A percentile compares a stretch with the other conserved stretches of the same genome.
Conservation (phyloP, 2,113 vertebrate genomes). For the Phodopus roborovskii region DNA sequence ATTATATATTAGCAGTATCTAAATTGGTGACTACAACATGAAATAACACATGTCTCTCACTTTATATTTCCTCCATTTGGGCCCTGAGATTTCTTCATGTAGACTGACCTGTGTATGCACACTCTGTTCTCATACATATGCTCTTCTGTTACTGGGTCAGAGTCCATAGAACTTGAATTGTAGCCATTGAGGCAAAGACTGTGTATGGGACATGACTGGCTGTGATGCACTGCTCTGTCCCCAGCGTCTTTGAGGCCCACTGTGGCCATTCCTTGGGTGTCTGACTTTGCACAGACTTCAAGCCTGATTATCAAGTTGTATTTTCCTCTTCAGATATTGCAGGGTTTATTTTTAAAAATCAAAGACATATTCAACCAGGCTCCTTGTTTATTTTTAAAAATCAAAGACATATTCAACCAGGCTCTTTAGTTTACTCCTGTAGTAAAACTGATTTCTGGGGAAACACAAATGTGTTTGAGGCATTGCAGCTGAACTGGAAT, state of each 20-base stretch:
- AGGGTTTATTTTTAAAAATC: neutral
- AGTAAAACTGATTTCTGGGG: conserved; percentile 8
- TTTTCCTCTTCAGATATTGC: neutral
- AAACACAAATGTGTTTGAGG: neutral
- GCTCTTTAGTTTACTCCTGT: neutral
- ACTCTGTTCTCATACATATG: neutral
- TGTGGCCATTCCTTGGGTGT: neutral
- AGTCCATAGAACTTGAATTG: neutral
- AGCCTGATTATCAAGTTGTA: neutral
- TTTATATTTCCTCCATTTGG: neutral
- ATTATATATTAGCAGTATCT: neutral
- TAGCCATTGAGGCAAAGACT: neutral
- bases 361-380: neutral
- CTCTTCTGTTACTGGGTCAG: neutral
- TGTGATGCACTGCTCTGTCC: fast-evolving
- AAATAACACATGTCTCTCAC: neutral
- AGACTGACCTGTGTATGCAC: neutral
- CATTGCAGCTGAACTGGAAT: neutral
- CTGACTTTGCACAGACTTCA: neutral
- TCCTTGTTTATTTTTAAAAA: neutral
- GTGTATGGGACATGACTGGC: neutral
- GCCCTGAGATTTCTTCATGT: neutral
- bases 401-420: neutral
- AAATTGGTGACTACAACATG: neutral
- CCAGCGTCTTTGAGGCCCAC: neutral